Base-by-base conservation (phyloP, 2,113 vertebrate species). In the Rhegmatorhina hoffmannsi region DNA sequence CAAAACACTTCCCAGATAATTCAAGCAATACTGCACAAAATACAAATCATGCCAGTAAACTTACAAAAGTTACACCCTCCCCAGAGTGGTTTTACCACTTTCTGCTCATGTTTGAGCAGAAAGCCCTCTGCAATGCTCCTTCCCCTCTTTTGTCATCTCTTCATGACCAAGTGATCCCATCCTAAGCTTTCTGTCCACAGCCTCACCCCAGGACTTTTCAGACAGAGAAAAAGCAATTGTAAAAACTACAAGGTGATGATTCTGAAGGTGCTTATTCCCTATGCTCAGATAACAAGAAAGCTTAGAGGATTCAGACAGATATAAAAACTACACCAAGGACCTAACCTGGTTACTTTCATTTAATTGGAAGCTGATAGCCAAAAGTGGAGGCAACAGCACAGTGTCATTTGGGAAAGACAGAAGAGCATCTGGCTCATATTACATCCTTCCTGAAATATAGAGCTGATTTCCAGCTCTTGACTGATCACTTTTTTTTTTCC, bases 151-250 rank as follows among this genome's bases (percentile, higher is more conserved):
- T 63, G 25, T 67, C 25, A 36, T 64, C 10, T 78, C 63, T 79
- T 75, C 4, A 26, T 69, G 60, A 43, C 33, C 11, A 1, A 5
- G 25, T 0, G 0, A 44, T 56, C 10, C 33, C 17, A 14, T 11
- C 19, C n/a, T 60, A 63, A 63, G 12, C 6, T 11, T 88, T 52
- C 49, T 43, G 8, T 52, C 40, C 34, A 40, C 40, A 66, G 55
- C 26, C 43, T 87, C 72, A 84, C 46, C 9, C 17, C 13, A 53
- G 20, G 29, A 43, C 24, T 63, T 63, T 49, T 40, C 44, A 90
- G 34, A 52, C 2, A 17, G 28, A 67, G 12, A 11, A 81, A 76
- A 64, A 73, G 16, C 6, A 69, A 29, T 9, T 33, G 24, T 23
- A 49, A 58, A 43, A 78, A 20, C 16, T 33, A 17, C 19, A 43